phyloP scores from a whole-genome alignment of 2,113 vertebrate genomes.

The Trematomus loennbergii region DNA sequence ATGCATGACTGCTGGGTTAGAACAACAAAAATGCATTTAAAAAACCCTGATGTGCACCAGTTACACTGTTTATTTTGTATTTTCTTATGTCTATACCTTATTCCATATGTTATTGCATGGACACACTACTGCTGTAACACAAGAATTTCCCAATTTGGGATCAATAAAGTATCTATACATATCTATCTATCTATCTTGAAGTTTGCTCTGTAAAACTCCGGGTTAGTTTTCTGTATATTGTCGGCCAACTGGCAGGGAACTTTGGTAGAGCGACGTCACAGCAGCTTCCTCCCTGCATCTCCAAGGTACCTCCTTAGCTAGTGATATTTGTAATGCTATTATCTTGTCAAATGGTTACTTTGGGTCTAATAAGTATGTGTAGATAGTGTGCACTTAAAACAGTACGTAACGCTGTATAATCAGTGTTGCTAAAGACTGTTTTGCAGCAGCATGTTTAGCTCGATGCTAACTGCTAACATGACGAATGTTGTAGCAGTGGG shows the following conservation, averaged over 20 bases:
- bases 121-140: too few relatives aligned
- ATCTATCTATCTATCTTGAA: too few relatives aligned
- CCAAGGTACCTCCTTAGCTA: constrained; percentile 42
- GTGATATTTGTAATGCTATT: too few relatives aligned
- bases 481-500: background rate
- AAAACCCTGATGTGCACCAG: too few relatives aligned
- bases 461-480: constrained; percentile 33
- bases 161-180: too few relatives aligned
- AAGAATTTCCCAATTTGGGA: too few relatives aligned
- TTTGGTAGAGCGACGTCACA: constrained; percentile 51
- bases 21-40: too few relatives aligned
- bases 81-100: too few relatives aligned
- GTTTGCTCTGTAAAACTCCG: constrained; percentile 40
- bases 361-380: background rate
- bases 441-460: constrained; percentile 33
- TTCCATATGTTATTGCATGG: too few relatives aligned
- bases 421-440: background rate
- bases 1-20: too few relatives aligned
- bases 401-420: background rate
- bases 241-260: constrained; percentile 45
- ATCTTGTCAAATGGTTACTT: background rate
- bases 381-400: background rate
- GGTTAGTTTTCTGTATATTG: constrained; percentile 31
- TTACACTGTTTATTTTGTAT: too few relatives aligned
- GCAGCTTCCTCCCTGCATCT: constrained; percentile 5